Conservation (phyloP, 2,113 vertebrate species). For the Pollachius pollachius region DNA sequence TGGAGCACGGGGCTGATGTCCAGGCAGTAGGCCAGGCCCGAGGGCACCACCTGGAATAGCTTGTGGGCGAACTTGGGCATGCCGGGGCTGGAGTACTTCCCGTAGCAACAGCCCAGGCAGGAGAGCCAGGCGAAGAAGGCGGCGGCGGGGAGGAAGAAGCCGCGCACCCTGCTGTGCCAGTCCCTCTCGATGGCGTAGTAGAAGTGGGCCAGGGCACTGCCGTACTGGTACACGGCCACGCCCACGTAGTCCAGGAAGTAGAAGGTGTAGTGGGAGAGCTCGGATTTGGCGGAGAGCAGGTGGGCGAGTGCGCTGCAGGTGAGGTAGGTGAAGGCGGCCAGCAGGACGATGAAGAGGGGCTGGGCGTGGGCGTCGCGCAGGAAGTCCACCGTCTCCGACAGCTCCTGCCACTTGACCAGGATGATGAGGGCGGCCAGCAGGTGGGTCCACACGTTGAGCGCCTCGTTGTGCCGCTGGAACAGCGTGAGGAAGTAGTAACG, state of each 20-base stretch:
- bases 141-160: conserved; percentile 79
- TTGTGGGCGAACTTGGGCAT: conserved; percentile 72
- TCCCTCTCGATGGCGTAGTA: conserved; percentile 86
- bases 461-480: conserved; percentile 93
- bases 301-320: conserved; percentile 88
- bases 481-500: conserved; percentile 88
- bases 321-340: conserved; percentile 86
- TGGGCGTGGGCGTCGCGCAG: conserved; percentile 82
- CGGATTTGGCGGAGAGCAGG: conserved; percentile 90
- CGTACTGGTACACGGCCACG: conserved; percentile 89
- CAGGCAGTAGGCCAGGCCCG: conserved; percentile 84
- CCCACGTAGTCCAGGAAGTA: conserved; percentile 97
- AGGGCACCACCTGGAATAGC: conserved; percentile 90
- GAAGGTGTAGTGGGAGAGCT: conserved; percentile 93
- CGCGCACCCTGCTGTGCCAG: conserved; percentile 78
- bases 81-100: conserved; percentile 79
- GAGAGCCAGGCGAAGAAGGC: conserved; percentile 90
- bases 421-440: conserved; percentile 82
- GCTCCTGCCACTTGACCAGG: conserved; percentile 80
- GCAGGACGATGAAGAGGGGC: conserved; percentile 86
- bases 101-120: conserved; percentile 90
- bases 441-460: conserved; percentile 91
- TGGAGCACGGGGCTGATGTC: conserved; percentile 93
- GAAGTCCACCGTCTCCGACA: conserved; percentile 83
- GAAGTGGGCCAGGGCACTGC: conserved; percentile 87